Percentiles rank a stretch among this genome's conserved stretches.
Evolutionary conservation across 2,888 invertebrate genomes (phyloP).

Genomic region (Athrips mouffetella): DNA sequence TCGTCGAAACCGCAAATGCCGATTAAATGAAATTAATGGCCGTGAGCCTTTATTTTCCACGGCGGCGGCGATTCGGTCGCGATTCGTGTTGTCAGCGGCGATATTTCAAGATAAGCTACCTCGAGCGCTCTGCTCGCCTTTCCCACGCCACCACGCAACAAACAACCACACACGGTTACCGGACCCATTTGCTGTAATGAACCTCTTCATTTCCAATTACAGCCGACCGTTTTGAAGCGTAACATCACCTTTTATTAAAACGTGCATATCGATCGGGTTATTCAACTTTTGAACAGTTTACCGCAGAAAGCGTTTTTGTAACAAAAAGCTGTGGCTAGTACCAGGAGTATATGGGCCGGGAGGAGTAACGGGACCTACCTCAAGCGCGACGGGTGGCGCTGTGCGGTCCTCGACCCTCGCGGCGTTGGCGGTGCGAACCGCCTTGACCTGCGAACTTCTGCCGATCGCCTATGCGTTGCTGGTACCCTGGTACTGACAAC

Average conservation of each 20-base stretch:
- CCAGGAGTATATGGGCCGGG: slow-evolving; percentile 43
- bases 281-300: not conserved
- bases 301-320: not conserved
- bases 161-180: slow-evolving; percentile 27
- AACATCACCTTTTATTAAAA: slow-evolving; percentile 7
- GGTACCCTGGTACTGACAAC: slow-evolving; percentile 47
- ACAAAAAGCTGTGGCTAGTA: slow-evolving; percentile 21
- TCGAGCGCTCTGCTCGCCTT: slow-evolving; percentile 40
- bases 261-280: not conserved
- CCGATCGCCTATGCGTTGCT: slow-evolving; percentile 50
- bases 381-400: slow-evolving; percentile 41
- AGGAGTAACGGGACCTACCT: slow-evolving; percentile 62
- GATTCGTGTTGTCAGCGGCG: slow-evolving; percentile 54
- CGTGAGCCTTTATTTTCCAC: slow-evolving; percentile 51
- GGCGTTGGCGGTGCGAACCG: slow-evolving; percentile 44
- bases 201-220: slow-evolving; percentile 28
- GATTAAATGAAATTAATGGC: slow-evolving; percentile 53
- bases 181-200: slow-evolving; percentile 38
- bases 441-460: slow-evolving; percentile 63
- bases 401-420: slow-evolving; percentile 61
- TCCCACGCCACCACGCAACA: slow-evolving; percentile 49
- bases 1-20: slow-evolving; percentile 24
- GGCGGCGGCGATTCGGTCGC: slow-evolving; percentile 39
- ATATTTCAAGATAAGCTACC: slow-evolving; percentile 64
- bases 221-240: slow-evolving; percentile 22